Evolutionary conservation across 2,797 vertebrate species (phyloP), one percentile per base, ranked within the genome.

Genomic region (Sebastes vulpes): DNA sequence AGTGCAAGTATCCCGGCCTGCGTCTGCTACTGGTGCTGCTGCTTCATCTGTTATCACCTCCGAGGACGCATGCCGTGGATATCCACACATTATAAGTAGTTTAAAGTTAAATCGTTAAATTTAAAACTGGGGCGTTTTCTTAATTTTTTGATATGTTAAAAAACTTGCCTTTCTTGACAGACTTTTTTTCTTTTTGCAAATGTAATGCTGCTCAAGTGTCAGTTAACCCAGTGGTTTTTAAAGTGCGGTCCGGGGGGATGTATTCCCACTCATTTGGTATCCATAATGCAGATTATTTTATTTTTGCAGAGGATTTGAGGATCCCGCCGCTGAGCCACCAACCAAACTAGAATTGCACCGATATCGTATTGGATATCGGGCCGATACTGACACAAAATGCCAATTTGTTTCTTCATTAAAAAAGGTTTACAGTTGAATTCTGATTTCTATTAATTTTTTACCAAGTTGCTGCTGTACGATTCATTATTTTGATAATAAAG

Each of bases 41-140:
- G 70, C 82, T 92, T 79, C 75, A 89, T 84, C 91, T 82, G 42
- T 48, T 70, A 82, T 71, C 26, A 5, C 42, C 58, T 60, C 53
- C 0, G 4, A 52, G 6, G 29, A 16, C 7, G 3, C 53, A 29
- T 28, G 0, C 28, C 4, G 48, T 1, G 2, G 2, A 25, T n/a
- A 52, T 26, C 26, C 28, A n/a, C 18, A n/a, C 5, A 16, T 42
- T 3, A 38, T 18, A 0, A 28, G 29, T 28, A 38, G 23, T 11
- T 32, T 11, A 10, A 46, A 46, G 25, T 18, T 8, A 23, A 50
- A 64, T 6, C 5, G 5, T 23, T 25, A 8, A 6, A 28, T 18
- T 7, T 32, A 16, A 46, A 25, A 50, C 14, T 1, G 12, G 16
- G 21, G 3, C 2, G 0, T 9, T 29, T 10, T 9, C 25, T 12